Evolutionary conservation across 2,113 vertebrate species (phyloP).

Genomic region (Vimba vimba): DNA sequence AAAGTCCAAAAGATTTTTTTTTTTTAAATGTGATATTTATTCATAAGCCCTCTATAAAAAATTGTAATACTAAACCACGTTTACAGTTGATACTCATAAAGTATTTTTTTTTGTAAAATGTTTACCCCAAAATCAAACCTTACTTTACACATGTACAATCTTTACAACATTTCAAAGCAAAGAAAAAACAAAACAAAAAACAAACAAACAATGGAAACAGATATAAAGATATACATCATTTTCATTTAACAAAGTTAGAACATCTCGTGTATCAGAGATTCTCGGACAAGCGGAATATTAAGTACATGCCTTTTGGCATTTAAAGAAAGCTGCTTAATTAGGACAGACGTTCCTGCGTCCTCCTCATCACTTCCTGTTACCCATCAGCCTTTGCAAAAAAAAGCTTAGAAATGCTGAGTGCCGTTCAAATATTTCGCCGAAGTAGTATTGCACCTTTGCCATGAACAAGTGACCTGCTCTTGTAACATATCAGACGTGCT

Average conservation of each 20-base stretch:
- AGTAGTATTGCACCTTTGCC: constrained; percentile 71
- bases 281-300: constrained; percentile 57
- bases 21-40: constrained; percentile 78
- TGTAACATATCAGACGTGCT: constrained; percentile 17
- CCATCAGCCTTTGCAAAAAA: constrained; percentile 56
- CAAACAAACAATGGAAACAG: constrained; percentile 49
- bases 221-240: constrained; percentile 62
- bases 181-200: not conserved
- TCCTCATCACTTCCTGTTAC: constrained; percentile 53
- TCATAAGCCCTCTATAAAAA: constrained; percentile 83
- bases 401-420: constrained; percentile 50
- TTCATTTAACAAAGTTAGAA: constrained; percentile 62
- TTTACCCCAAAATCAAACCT: constrained; percentile 74
- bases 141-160: constrained; percentile 82
- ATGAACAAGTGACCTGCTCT: constrained; percentile 44
- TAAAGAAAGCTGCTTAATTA: constrained; percentile 59
- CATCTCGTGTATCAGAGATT: constrained; percentile 68
- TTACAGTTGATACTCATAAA: constrained; percentile 84
- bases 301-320: constrained; percentile 55
- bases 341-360: constrained; percentile 60
- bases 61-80: constrained; percentile 84
- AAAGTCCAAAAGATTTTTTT: not conserved
- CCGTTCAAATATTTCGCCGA: constrained; percentile 45
- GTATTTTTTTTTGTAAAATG: constrained; percentile 68
- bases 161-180: constrained; percentile 62